Conservation (phyloP, 2,113 vertebrate genomes). For the Pseudorectes ferrugineus region DNA sequence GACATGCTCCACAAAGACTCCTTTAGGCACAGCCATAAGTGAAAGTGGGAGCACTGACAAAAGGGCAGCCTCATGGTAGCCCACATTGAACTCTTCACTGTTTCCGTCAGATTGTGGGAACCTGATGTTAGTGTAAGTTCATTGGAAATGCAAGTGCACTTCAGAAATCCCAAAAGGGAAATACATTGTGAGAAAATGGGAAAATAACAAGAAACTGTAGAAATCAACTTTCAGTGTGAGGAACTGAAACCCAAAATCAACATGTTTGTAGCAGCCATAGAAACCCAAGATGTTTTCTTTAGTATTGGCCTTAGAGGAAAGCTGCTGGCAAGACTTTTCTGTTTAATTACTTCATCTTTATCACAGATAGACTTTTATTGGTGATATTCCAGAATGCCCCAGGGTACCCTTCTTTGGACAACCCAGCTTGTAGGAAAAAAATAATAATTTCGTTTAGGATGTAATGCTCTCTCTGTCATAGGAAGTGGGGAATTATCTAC, state of each 20-base stretch:
- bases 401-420: background rate
- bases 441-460: background rate
- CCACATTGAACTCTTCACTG: background rate
- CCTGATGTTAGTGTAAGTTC: background rate
- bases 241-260: background rate
- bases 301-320: background rate
- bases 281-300: background rate
- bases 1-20: background rate
- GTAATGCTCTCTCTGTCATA: background rate
- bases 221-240: background rate
- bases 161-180: background rate
- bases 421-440: background rate
- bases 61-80: background rate
- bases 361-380: background rate
- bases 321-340: background rate
- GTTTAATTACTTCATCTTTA: background rate
- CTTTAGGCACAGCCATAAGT: background rate
- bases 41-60: background rate
- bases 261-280: background rate
- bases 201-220: background rate
- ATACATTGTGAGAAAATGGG: background rate
- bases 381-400: background rate
- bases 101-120: background rate
- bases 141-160: background rate
- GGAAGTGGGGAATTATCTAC: background rate